These are phyloP conservation scores for Hemibagrus wyckioides DNA, from an alignment of 2,113 vertebrate genomes.

Conservation along the genomic window DNA sequence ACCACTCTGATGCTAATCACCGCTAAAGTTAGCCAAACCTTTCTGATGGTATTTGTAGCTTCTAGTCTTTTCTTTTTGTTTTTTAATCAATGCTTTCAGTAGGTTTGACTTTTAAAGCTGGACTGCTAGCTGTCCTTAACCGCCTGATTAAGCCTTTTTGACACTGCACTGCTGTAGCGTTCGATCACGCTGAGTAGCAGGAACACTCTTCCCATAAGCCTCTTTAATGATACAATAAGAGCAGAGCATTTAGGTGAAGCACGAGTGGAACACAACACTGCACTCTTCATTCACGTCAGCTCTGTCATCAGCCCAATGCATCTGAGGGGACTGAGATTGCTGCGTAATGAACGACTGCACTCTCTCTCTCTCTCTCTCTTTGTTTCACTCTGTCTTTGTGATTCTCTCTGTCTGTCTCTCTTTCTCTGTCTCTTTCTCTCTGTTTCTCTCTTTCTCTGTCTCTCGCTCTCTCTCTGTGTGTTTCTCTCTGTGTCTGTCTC, in stretches of 20 bases:
- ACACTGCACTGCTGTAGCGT: slow-evolving; percentile 27
- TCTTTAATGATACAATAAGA: slow-evolving; percentile 53
- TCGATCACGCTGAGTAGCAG: slow-evolving; percentile 37
- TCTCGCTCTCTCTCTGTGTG: not conserved
- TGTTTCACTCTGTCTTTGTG: slow-evolving; percentile 24
- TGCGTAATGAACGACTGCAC: not conserved
- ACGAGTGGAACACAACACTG: slow-evolving; percentile 26
- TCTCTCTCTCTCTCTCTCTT: slow-evolving; percentile 23
- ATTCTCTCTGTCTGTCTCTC: not conserved
- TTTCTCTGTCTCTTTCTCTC: not conserved
- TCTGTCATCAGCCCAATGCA: slow-evolving; percentile 22
- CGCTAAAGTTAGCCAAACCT: not conserved
- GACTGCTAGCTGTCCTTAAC: slow-evolving; percentile 7
- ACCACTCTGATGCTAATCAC: not conserved
- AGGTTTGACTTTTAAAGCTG: not conserved
- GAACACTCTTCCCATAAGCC: slow-evolving; percentile 52
- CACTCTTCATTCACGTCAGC: slow-evolving; percentile 32
- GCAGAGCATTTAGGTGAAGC: slow-evolving; percentile 49
- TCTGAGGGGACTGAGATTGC: slow-evolving; percentile 6
- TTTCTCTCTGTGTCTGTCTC: not conserved
- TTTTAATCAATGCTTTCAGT: not conserved
- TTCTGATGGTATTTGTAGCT: not conserved
- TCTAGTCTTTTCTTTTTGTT: not conserved
- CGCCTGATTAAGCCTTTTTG: not conserved
- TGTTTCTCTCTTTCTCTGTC: not conserved